phyloP scores from a whole-genome alignment of 2,797 vertebrate genomes.

The Synaphobranchus kaupii region DNA sequence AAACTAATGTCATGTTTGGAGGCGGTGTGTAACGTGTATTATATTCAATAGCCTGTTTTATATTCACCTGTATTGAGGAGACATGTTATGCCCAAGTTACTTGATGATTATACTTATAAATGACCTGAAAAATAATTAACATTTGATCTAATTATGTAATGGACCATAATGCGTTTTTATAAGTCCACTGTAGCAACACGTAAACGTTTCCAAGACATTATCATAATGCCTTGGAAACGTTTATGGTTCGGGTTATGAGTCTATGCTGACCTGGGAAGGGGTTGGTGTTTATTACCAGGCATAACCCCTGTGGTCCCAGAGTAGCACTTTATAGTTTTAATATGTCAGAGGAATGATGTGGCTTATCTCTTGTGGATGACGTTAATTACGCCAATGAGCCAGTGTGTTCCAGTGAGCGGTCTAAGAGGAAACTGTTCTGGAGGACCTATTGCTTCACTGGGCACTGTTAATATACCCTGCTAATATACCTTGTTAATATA shows the following conservation, averaged over 20 bases:
- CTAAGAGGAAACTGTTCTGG: background rate
- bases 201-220: too few species aligned
- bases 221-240: background rate
- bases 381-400: slow-evolving; percentile 39
- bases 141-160: too few species aligned
- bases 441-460: slow-evolving; percentile 25
- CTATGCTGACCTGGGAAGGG: background rate
- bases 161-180: too few species aligned
- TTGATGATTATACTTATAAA: background rate
- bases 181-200: too few species aligned
- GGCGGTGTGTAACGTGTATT: too few species aligned
- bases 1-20: background rate
- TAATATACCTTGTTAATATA: too few species aligned
- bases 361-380: background rate
- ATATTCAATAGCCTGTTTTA: background rate
- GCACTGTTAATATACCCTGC: slow-evolving; percentile 24
- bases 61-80: background rate
- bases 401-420: background rate
- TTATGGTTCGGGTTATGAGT: background rate
- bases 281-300: background rate
- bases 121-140: too few species aligned
- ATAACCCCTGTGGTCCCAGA: background rate
- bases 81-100: background rate
- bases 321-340: background rate
- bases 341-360: background rate